These are phyloP conservation scores for Oscarella lobularis DNA, from an alignment of 37 sponge, comb jelly and placozoan species.

Conservation along the genomic window DNA sequence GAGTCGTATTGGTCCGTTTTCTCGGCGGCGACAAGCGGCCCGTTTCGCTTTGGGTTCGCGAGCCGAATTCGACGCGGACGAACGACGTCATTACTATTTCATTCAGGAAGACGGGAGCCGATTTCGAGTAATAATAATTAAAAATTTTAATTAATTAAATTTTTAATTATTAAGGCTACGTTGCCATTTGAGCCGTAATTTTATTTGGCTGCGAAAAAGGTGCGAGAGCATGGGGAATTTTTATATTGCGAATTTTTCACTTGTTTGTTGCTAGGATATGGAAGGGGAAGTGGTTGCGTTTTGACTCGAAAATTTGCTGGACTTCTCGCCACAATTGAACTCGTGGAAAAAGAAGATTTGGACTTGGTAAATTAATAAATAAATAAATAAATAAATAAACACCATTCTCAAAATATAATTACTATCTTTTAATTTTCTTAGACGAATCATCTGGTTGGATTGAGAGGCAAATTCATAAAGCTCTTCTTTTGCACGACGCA, in stretches of 20 bases:
- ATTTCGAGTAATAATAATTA: too few species aligned
- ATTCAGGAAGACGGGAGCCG: slow-evolving; percentile 90
- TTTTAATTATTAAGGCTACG: slow-evolving; percentile 49
- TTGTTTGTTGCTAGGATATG: slow-evolving; percentile 27
- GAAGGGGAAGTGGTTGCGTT: slow-evolving; percentile 82
- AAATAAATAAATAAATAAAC: too few species aligned
- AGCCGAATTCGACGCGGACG: slow-evolving; percentile 61
- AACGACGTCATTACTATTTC: slow-evolving; percentile 90
- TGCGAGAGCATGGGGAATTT: slow-evolving; percentile 5
- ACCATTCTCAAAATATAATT: too few species aligned
- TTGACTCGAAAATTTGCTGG: slow-evolving; percentile 63
- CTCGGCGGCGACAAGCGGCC: neutral
- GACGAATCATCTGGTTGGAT: slow-evolving; percentile 87
- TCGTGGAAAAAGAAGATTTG: slow-evolving; percentile 95
- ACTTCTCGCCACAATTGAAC: slow-evolving; percentile 65
- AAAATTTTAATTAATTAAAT: too few species aligned
- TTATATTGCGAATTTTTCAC: neutral
- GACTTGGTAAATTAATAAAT: slow-evolving; percentile 71
- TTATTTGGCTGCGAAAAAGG: slow-evolving; percentile 72
- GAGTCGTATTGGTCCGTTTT: neutral
- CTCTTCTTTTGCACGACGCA: slow-evolving; percentile 75
- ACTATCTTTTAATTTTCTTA: too few species aligned
- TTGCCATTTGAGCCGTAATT: slow-evolving; percentile 93
- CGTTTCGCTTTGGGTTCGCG: neutral
- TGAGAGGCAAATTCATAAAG: slow-evolving; percentile 66